phyloP scores from a whole-genome alignment of 2,797 vertebrate genomes.

The Pseudopleuronectes americanus region DNA sequence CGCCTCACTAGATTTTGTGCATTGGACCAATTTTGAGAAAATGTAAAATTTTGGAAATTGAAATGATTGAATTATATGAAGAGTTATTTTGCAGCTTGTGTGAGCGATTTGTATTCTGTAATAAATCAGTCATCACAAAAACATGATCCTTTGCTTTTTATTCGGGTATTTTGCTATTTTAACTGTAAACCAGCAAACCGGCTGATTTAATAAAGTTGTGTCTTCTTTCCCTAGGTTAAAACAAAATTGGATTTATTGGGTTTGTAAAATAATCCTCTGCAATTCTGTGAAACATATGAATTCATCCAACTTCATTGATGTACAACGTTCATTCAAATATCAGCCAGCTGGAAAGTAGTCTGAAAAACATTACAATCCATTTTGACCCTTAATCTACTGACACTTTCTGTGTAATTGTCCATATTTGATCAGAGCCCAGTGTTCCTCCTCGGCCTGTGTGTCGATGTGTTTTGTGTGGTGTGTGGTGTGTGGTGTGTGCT shows the following conservation, averaged over 20 bases:
- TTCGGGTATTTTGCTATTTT: no score
- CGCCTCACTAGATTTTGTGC: slow-evolving; percentile 45
- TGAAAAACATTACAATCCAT: neutral
- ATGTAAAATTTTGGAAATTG: slow-evolving; percentile 32
- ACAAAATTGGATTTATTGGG: no score
- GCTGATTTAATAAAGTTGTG: no score
- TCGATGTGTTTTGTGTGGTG: no score
- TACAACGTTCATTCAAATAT: no score
- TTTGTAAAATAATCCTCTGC: no score
- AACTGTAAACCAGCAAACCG: no score
- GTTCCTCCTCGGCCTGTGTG: neutral
- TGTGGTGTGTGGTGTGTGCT: no score
- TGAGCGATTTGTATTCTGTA: slow-evolving; percentile 62
- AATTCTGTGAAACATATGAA: no score
- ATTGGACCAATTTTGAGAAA: slow-evolving; percentile 34
- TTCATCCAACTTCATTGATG: no score
- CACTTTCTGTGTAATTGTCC: neutral
- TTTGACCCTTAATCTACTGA: neutral
- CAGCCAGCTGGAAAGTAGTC: neutral
- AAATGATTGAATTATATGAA: slow-evolving; percentile 29
- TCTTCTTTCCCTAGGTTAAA: no score
- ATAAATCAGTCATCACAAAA: slow-evolving; percentile 55
- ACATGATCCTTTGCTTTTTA: neutral
- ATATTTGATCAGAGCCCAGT: neutral
- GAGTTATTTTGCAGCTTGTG: slow-evolving; percentile 54